Base-by-base conservation (phyloP, 2,113 vertebrate genomes). In the Miniopterus natalensis region DNA sequence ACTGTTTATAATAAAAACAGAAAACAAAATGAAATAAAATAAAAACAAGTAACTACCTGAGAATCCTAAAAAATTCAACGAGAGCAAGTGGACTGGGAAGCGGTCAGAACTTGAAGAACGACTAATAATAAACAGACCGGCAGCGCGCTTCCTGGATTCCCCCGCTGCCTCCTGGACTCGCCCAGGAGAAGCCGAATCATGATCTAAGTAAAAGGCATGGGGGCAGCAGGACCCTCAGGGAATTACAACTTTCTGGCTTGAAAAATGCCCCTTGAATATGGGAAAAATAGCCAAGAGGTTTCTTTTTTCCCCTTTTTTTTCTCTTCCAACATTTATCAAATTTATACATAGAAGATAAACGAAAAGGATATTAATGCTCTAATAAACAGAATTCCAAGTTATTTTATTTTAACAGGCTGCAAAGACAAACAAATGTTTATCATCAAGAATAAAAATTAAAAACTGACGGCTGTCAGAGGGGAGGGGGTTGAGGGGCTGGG, bases 1-100 rank as follows among this genome's bases (percentile, higher is more conserved):
- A 61, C 57, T 45, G 15, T 84, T 70, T 70, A 77, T 2, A 70
- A 77, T 45, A 92, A 92, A 95, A 95, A 88, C 7, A 83, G 25
- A 55, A 31, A 78, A 75, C 17, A 83, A 88, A 78, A 49, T 81
- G 15, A 80, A 80, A 66, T n/a, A 53, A 77, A 91, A 55, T 49
- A 18, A 40, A 40, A 71, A 55, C 17, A 47, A 29, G 53, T 53
- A 84, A 29, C 77, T 70, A 84, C 21, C 42, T 74, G 27, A 81
- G 77, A 88, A 66, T 40, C 65, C 45, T 79, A 66, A 70, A 84
- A 70, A 47, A 55, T 21, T 36, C 27, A 84, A 55, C 11, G 2
- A 55, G 23, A 87, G 29, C 5, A 84, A 47, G 45, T 47, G 3
- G 6, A 61, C 3, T 40, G 6, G 40, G 14, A n/a, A 84, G 59